Conservation (phyloP, 2,888 invertebrate species). For the Cheilosia urbana region DNA sequence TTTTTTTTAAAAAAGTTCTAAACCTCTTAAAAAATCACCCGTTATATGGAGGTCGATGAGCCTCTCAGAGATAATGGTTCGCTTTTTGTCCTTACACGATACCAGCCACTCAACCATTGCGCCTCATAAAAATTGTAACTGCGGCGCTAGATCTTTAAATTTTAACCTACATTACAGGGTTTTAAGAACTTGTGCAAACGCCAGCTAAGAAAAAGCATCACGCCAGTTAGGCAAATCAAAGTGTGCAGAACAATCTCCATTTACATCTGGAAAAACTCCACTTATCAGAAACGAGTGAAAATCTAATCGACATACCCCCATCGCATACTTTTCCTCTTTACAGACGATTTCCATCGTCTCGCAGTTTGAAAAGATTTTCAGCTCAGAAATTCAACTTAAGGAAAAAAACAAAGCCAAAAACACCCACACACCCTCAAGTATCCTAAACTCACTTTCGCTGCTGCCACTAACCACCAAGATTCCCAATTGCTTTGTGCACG, state of each 20-base stretch:
- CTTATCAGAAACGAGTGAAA: not conserved
- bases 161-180: too few relatives aligned
- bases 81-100: too few relatives aligned
- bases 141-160: too few relatives aligned
- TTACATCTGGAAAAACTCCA: not conserved
- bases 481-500: constrained; percentile 18
- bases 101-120: too few relatives aligned
- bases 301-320: not conserved
- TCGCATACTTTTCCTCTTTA: not conserved
- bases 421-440: not conserved
- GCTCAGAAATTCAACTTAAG: not conserved
- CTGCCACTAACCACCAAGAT: constrained; percentile 1
- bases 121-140: too few relatives aligned
- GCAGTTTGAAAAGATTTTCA: constrained; percentile 25
- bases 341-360: not conserved
- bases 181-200: too few relatives aligned
- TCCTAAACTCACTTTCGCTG: constrained; percentile 19
- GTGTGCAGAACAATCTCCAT: not conserved
- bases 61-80: too few relatives aligned
- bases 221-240: too few relatives aligned
- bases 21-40: too few relatives aligned
- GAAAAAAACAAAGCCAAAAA: not conserved
- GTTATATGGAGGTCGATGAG: too few relatives aligned
- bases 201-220: not conserved
- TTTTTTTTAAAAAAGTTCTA: too few relatives aligned